Evolutionary conservation across 2,797 vertebrate species (phyloP).

Genomic region (Pseudochaenichthys georgianus): DNA sequence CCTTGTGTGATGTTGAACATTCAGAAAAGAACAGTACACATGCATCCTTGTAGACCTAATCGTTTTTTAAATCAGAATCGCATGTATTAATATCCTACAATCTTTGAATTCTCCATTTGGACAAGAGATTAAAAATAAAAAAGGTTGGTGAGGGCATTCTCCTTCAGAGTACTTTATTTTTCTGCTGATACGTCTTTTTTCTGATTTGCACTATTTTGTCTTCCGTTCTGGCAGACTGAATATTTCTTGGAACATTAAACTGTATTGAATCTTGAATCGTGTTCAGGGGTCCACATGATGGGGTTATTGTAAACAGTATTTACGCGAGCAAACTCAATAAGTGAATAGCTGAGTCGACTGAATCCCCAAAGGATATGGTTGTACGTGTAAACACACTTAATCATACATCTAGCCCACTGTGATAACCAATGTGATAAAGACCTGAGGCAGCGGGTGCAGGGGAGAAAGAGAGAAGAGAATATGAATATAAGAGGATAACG

Average conservation of each 20-base stretch:
- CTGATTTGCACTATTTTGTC: conserved; percentile 20
- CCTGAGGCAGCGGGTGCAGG: conserved; percentile 22
- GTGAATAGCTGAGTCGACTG: conserved; percentile 17
- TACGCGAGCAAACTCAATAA: conserved; percentile 26
- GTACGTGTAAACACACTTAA: conserved; percentile 38
- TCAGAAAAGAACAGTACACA: not conserved
- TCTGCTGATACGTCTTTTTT: conserved; percentile 15
- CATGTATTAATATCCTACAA: not conserved
- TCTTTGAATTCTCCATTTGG: not conserved
- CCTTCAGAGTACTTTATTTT: not conserved
- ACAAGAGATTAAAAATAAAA: not conserved
- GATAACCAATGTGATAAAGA: conserved; percentile 35
- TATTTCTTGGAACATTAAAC: conserved; percentile 33
- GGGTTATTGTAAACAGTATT: conserved; percentile 26
- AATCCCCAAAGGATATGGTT: conserved; percentile 31
- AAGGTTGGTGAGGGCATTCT: not conserved
- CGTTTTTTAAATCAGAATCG: not conserved
- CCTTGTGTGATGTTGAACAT: not conserved
- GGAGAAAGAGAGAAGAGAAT: conserved; percentile 41
- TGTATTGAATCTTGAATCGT: conserved; percentile 21
- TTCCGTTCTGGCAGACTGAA: conserved; percentile 10
- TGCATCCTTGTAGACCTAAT: not conserved
- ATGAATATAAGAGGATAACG: conserved; percentile 62
- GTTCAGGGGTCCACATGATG: conserved; percentile 22
- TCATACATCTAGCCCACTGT: conserved; percentile 25